A percentile compares a stretch with the other conserved stretches of the same genome.
Evolutionary conservation across 2,888 invertebrate genomes (phyloP).

Genomic region (Drosophila putrida): DNA sequence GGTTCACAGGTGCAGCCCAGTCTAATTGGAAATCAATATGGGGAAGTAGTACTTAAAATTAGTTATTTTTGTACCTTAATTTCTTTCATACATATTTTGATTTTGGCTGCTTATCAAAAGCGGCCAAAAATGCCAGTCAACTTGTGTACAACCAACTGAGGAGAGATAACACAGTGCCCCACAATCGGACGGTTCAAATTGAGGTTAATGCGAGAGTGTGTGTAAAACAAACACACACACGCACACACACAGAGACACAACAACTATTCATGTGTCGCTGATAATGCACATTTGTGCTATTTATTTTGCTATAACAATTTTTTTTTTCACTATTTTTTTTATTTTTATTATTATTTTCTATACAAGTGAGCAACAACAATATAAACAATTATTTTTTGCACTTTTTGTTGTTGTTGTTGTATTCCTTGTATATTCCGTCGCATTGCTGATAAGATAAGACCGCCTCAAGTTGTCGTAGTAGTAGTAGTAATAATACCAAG

Average conservation of each 20-base stretch:
- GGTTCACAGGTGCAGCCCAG: not conserved
- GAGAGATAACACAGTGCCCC: conserved; percentile 77
- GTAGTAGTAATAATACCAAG: conserved; percentile 6
- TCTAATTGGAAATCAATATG: conserved; percentile 39
- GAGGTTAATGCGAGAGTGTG: conserved; percentile 72
- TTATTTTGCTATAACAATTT: conserved; percentile 68
- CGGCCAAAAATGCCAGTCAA: conserved; percentile 63
- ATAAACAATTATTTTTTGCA: conserved; percentile 54
- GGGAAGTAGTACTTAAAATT: not conserved
- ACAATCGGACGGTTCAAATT: conserved; percentile 77
- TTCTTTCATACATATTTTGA: not conserved
- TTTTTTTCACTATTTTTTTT: conserved; percentile 13
- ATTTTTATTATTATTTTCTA: conserved; percentile 17
- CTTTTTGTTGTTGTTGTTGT: conserved; percentile 33
- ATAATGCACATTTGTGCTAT: conserved; percentile 81
- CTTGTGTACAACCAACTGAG: conserved; percentile 31
- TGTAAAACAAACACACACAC: conserved; percentile 42
- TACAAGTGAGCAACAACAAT: conserved; percentile 38
- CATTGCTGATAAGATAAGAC: conserved; percentile 58
- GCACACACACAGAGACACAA: conserved; percentile 7
- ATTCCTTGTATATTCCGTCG: conserved; percentile 25
- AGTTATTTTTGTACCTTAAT: not conserved
- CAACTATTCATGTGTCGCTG: conserved; percentile 49
- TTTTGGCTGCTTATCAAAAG: conserved; percentile 39
- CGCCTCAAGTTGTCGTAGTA: conserved; percentile 19